Base-by-base conservation (phyloP, 2,797 vertebrate genomes). In the Sebastiscus albofasciatus region DNA sequence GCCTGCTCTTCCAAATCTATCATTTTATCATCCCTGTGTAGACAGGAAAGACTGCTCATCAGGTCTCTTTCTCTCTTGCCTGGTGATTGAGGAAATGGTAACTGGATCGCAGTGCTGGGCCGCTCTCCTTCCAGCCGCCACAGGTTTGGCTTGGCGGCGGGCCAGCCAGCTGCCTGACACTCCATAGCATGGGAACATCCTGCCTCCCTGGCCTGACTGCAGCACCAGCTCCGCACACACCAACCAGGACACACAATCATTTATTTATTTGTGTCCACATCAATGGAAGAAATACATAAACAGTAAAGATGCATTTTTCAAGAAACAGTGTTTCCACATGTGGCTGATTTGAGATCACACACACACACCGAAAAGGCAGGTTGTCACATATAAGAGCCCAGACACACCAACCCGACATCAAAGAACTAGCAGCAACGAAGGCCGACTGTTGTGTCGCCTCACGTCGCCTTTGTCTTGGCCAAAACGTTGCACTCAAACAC, bases 131-230 rank as follows among this genome's bases (percentile, higher is more conserved):
- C 80, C 85, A 89, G 92, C 88, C 60, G 84, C 94, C 94, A 79
- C 92, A 95, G 93, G 91, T 96, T 96, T 95, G 92, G 90, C 81
- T 93, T 95, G 95, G 96, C 95, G 58, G 24, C 2, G 33, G 77
- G 90, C 96, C 95, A 96, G 94, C 93, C 95, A 95, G 94, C 88
- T 94, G 95, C 92, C 94, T 96, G 92, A 95, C 94, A 93, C 94
- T 94, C 87, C 95, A 90, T 93, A 95, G 95, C 95, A 96, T 96
- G 96, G 94, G 96, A 97, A 96, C 96, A 96, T 96, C 96, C 96
- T 96, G 95, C 94, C 94, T 86, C 64, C 65, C 80, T 69, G 81
- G 80, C 77, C 82, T 22, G 49, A 70, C 61, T 74, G 77, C 75
- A 73, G 61, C 71, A 72, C 52, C 72, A 54, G 80, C 75, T 26